Base-by-base conservation (phyloP, 2,113 vertebrate genomes). In the Dipodomys spectabilis region DNA sequence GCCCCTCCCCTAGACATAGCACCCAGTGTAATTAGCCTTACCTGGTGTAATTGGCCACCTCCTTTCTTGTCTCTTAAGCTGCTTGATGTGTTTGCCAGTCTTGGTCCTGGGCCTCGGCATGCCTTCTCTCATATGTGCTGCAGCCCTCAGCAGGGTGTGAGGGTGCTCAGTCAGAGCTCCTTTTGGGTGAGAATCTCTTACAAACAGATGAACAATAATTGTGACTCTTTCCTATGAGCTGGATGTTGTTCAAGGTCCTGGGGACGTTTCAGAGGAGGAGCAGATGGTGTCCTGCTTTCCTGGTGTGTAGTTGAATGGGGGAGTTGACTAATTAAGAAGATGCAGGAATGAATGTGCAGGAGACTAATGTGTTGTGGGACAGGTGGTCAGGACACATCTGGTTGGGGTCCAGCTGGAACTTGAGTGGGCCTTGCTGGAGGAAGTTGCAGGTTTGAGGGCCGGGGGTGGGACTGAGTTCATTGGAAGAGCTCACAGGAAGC, bases 381-480 rank as follows among this genome's bases (percentile, higher is more conserved):
- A 62, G 3, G 10, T 49, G 75, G 67, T 7, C 18, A 16, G 75
- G 25, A 71, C n/a, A 28, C 2, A 12, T 16, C 22, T 49, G 15
- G 12, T 39, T 84, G 49, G 69, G 30, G 53, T 67, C 5, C 15
- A 53, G 11, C 77, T 65, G 72, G 64, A 39, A 45, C 62, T 23
- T 28, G 64, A 60, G 25, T 0, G 6, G 35, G n/a, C 44, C n/a
- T 18, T 53, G 8, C 45, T 11, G 12, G 35, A 75, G 49, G 44
- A 44, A 35, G 57, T 12, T 53, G 82, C 53, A 19, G 16, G 22
- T 39, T 23, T 68, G 65, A 2, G n/a, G 84, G 23, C 23, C 20
- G 0, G 6, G 28, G 25, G 60, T 53, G 25, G 19, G 13, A 0
- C 57, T 12, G 44, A 27, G 25, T 2, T 23, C 12, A 1, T 23